A percentile compares a stretch with the other conserved stretches of the same genome.
Conservation (phyloP, 2,888 invertebrate species). For the Petrolisthes cinctipes region DNA sequence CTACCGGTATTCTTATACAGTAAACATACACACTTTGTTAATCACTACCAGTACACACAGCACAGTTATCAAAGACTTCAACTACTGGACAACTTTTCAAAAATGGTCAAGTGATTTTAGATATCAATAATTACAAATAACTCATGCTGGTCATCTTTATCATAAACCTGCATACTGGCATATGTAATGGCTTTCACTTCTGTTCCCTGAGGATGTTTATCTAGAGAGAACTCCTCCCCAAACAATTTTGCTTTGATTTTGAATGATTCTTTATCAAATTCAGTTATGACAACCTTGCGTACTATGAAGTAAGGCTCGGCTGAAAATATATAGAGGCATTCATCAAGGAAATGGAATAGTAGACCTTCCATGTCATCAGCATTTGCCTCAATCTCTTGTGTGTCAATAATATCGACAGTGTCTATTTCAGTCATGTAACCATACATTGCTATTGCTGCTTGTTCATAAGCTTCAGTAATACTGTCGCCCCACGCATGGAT, state of each 20-base stretch:
- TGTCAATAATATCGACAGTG: slow-evolving; percentile 83
- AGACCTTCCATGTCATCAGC: slow-evolving; percentile 90
- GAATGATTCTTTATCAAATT: slow-evolving; percentile 86
- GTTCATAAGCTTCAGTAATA: slow-evolving; percentile 91
- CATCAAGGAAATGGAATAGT: slow-evolving; percentile 93
- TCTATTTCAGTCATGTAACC: slow-evolving; percentile 95
- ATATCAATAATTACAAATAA: slow-evolving; percentile 99
- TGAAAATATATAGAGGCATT: slow-evolving; percentile 90
- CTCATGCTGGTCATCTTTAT: slow-evolving; percentile 79
- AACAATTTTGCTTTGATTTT: slow-evolving; percentile 81
- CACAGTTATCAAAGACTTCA: too few species aligned
- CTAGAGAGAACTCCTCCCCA: slow-evolving; percentile 94
- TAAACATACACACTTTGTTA: too few species aligned
- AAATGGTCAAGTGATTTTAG: slow-evolving; percentile 70
- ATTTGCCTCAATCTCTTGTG: slow-evolving; percentile 85
- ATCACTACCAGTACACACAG: too few species aligned
- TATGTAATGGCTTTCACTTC: slow-evolving; percentile 99
- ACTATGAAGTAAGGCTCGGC: slow-evolving; percentile 89
- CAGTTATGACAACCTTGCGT: slow-evolving; percentile 84
- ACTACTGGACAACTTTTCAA: too few species aligned
- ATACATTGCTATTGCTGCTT: slow-evolving; percentile 96
- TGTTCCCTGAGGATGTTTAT: slow-evolving; percentile 95
- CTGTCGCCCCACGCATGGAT: slow-evolving; percentile 93
- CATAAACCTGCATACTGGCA: slow-evolving; percentile 94
- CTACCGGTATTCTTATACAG: too few species aligned